A percentile compares a stretch with the other conserved stretches of the same genome.
Conservation (phyloP, 2,797 vertebrate species). For the Oceanodroma leucorhoa region DNA sequence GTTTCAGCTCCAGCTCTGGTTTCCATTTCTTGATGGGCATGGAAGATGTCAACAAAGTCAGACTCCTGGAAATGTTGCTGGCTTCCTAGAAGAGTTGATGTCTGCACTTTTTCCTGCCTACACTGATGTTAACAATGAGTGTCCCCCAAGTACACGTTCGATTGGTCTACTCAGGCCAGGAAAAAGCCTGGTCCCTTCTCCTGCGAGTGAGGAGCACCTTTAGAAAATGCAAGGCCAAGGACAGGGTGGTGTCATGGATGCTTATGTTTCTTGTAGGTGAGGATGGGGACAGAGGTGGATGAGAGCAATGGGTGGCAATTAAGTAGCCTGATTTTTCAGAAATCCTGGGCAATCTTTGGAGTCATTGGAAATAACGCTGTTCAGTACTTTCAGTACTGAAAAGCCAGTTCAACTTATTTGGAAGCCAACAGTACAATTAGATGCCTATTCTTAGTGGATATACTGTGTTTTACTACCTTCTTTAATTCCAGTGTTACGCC, state of each 20-base stretch:
- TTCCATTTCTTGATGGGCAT: background rate
- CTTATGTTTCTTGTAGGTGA: background rate
- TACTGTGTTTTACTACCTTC: background rate
- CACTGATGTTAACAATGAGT: background rate
- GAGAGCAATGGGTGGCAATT: background rate
- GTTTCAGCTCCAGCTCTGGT: background rate
- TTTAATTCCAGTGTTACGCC: background rate
- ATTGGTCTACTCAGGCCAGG: background rate
- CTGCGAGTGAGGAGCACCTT: background rate
- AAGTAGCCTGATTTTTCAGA: background rate
- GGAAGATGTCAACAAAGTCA: background rate
- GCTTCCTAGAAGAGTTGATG: background rate
- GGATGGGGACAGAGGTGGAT: background rate
- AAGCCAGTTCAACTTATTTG: background rate
- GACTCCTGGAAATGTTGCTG: background rate
- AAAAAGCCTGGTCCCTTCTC: background rate
- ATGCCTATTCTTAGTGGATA: background rate
- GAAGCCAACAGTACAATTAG: background rate
- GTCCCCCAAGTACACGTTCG: fast-evolving
- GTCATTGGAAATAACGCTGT: background rate
- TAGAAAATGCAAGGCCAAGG: background rate
- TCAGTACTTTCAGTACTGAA: background rate
- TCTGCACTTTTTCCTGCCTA: background rate
- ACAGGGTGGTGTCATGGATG: background rate
- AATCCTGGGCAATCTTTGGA: background rate